phyloP scores from a whole-genome alignment of 2,888 invertebrate species.

The Mesochorus sp. region DNA sequence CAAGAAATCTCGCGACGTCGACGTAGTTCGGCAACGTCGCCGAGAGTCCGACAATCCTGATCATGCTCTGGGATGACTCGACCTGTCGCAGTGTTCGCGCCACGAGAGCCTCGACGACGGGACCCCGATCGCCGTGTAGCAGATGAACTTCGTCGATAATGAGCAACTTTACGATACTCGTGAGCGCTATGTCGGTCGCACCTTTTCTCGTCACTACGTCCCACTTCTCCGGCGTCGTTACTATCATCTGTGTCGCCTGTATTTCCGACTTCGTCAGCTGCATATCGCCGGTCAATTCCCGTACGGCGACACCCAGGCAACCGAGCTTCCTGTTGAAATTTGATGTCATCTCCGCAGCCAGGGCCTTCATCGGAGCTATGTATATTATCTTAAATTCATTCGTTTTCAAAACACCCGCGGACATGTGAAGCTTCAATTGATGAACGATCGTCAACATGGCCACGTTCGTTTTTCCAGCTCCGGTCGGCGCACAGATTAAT shows the following conservation, averaged over 20 bases:
- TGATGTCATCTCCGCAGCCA: constrained; percentile 98
- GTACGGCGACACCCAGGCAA: constrained; percentile 90
- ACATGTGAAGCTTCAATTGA: constrained; percentile 93
- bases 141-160: constrained; percentile 99
- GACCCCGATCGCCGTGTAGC: constrained; percentile 97
- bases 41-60: constrained; percentile 97
- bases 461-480: constrained; percentile 99
- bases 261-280: constrained; percentile 97
- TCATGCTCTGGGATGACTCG: constrained; percentile 96
- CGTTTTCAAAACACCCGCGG: constrained; percentile 91
- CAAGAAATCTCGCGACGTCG: constrained; percentile 96
- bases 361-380: constrained; percentile 99
- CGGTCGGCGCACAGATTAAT: constrained; percentile 98
- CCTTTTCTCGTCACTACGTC: constrained; percentile 99
- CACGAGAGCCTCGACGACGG: constrained; percentile 98
- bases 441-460: constrained; percentile 96
- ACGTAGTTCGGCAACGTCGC: constrained; percentile 99
- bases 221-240: constrained; percentile 99
- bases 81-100: constrained; percentile 97
- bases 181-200: constrained; percentile 93
- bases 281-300: constrained; percentile 99
- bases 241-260: constrained; percentile 97
- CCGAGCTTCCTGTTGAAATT: constrained; percentile 94
- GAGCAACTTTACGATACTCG: constrained; percentile 94
- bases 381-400: constrained; percentile 99